These are phyloP conservation scores for Apodemus agrarius DNA, from an alignment of 2,797 vertebrate species.

Conservation along the genomic window DNA sequence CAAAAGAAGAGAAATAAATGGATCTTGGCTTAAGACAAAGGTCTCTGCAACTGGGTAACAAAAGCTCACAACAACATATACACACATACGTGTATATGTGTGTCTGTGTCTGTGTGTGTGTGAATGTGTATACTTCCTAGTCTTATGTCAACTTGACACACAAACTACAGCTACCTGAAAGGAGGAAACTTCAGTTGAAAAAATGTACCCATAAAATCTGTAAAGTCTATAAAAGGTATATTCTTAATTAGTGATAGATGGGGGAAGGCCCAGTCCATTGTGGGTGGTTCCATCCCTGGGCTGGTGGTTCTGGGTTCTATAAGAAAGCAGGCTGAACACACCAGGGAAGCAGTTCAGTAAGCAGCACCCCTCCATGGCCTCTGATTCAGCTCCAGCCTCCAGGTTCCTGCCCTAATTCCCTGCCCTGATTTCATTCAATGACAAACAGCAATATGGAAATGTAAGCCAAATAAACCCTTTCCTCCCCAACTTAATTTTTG, in stretches of 20 bases:
- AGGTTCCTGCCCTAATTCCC: not conserved
- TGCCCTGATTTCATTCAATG: not conserved
- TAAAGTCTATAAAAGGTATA: not conserved
- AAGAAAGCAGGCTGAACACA: not conserved
- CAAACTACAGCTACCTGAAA: not conserved
- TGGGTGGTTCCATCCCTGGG: not conserved
- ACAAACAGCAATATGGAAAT: not conserved
- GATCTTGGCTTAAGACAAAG: conserved; percentile 30
- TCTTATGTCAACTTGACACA: not conserved
- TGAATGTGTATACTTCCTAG: not conserved
- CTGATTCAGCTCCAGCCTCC: not conserved
- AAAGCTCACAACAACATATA: not conserved
- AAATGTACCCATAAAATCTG: not conserved
- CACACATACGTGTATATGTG: no score
- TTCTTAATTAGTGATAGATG: not conserved
- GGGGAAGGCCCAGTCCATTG: not conserved
- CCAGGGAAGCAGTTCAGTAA: not conserved
- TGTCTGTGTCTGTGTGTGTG: no score
- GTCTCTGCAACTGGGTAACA: not conserved
- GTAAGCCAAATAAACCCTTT: not conserved
- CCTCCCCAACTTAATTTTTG: not conserved
- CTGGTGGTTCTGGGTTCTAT: not conserved
- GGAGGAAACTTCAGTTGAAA: not conserved
- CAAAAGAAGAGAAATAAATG: not conserved
- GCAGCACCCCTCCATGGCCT: not conserved